Conservation (phyloP, 2,113 vertebrate genomes). For the Prinia subflava region DNA sequence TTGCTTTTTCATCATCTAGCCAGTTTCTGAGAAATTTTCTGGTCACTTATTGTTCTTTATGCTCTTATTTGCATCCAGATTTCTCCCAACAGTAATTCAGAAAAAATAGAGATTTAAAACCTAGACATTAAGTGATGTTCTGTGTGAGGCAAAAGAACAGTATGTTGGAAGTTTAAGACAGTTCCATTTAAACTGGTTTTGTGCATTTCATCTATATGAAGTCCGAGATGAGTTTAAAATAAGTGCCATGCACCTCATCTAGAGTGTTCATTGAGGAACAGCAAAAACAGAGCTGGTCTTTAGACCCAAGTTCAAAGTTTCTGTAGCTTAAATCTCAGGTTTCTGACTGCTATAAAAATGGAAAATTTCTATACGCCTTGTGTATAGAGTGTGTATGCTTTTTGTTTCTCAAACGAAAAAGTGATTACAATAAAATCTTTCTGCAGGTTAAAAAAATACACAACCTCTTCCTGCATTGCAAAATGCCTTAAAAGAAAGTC, state of each 20-base stretch:
- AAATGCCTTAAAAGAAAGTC: not conserved
- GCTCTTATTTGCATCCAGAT: not conserved
- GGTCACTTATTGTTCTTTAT: not conserved
- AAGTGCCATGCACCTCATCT: not conserved
- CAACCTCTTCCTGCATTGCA: not conserved
- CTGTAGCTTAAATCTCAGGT: not conserved
- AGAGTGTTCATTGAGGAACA: not conserved
- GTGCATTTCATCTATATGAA: not conserved
- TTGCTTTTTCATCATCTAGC: not conserved
- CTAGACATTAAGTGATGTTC: not conserved
- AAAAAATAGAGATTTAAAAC: not conserved
- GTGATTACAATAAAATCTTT: not conserved
- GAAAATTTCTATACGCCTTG: not conserved
- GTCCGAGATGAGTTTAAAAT: not conserved
- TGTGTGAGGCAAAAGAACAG: not conserved
- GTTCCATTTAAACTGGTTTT: not conserved
- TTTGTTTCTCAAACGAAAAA: not conserved
- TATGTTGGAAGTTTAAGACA: not conserved
- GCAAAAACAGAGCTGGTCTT: not conserved
- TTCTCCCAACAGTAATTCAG: not conserved
- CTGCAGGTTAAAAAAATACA: not conserved
- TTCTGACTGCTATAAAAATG: not conserved
- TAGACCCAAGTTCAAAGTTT: fast-evolving
- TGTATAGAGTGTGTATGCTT: not conserved
- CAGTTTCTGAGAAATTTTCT: not conserved